Evolutionary conservation across 2,797 vertebrate species (phyloP), one percentile per base, ranked within the genome.

Genomic region (Cephalopachus bancanus): DNA sequence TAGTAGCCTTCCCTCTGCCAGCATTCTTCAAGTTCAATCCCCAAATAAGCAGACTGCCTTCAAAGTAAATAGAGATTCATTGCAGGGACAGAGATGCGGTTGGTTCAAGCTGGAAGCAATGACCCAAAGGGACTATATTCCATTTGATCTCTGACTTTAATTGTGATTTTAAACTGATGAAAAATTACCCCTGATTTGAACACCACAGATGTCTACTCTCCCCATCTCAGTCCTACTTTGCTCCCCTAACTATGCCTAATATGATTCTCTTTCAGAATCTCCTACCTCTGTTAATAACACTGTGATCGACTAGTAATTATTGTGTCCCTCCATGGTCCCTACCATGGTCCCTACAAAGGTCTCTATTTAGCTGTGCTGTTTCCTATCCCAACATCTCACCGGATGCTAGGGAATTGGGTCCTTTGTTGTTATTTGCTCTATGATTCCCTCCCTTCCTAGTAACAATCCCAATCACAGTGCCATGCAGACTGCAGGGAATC

Each of bases 1-100:
- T 93, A 89, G 94, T 81, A 92, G 78, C 90, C 60, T 94, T 93
- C 65, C 28, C 71, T 94, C 89, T 96, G 96, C 94, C 93, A 96
- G 55, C 44, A 91, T 95, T 80, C 89, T 91, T 83, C 71, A 89
- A 86, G 67, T 94, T 74, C 62, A 79, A 76, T 92, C 76, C 75
- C 74, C 51, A 95, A 93, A 96, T 57, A 97, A 74, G 84, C 83
- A 96, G 71, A 86, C 2, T 85, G 92, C 69, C 65, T 97, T 96
- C 89, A 85, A 93, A 96, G 78, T 92, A 97, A 97, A 96, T 60
- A 76, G n/a, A 91, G 59, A 96, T 84, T 67, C 69, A 60, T 62
- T 44, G 37, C 64, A 94, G 69, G 2, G 20, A 76, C 53, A 6
- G 17, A 17, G 44, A 92, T 15, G 22, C 19, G 26, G 76, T 26